Evolutionary conservation across 2,113 vertebrate species (phyloP), one percentile per base, ranked within the genome.

Genomic region (Catagonus wagneri): DNA sequence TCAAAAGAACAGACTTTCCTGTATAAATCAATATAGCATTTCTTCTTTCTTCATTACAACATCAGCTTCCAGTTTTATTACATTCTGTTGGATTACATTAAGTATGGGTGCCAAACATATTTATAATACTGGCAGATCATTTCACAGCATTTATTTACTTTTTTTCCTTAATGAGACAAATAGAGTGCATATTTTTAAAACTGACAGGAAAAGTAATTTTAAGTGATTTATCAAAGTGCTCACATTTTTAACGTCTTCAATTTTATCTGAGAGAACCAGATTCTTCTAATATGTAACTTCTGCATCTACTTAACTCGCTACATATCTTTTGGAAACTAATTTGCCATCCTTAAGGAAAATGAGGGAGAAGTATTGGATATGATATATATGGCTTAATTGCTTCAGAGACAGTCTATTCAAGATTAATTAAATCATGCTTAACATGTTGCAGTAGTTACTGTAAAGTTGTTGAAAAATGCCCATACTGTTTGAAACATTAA

Each of bases 11-110:
- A 13, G 14, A 20, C 14, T 52, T 74, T 89, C 75, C 44, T 22
- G 44, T 85, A 4, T 94, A 97, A 96, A 97, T 97, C 66, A 72
- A 1, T 39, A 44, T 7, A 89, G 39, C 23, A 78, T 32, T n/a
- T 96, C 87, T 95, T 93, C 34, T 75, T 98, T 98, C 44, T 93
- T 96, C 39, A 63, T 78, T 1, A 76, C n/a, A 39, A 34, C 66
- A 1, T 72, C 79, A 79, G 74, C 78, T 97, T 95, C 20, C 27
- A 14, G 29, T 89, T 91, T 92, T 89, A n/a, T 11, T 63, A 15
- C 17, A n/a, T 68, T 94, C 23, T 50, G 7, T 50, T 56, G 29
- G 16, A 22, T 89, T 89, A 52, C 1, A 32, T 68, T 89, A 52
- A 52, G 66, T 6, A 20, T 1, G 22, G 56, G 36, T 19, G 36